Percentiles rank a stretch among this genome's conserved stretches.
These are phyloP conservation scores for Sebastes schlegelii DNA, from an alignment of 2,113 vertebrate species.

Conservation along the genomic window DNA sequence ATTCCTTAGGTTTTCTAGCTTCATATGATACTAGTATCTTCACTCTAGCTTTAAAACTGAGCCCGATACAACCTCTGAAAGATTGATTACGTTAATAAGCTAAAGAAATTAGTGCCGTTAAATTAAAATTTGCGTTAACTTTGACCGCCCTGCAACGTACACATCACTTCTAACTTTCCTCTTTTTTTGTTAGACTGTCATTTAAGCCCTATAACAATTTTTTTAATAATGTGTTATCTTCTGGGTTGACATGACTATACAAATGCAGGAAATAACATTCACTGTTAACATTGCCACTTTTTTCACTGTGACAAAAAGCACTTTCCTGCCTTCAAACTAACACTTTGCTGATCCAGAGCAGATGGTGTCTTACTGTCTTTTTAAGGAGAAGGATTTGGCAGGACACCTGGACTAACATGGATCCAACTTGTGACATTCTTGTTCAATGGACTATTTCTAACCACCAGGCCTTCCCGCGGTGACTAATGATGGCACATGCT, in stretches of 20 bases:
- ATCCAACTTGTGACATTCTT: conserved; percentile 13
- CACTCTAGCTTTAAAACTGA: too few relatives aligned
- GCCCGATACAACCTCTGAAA: too few relatives aligned
- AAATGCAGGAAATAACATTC: not conserved
- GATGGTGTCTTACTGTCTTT: conserved; percentile 20
- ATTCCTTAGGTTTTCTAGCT: too few relatives aligned
- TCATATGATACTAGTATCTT: too few relatives aligned
- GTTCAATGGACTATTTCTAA: conserved; percentile 21
- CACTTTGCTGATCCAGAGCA: conserved; percentile 21
- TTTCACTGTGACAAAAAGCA: not conserved
- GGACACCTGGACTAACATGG: conserved; percentile 4
- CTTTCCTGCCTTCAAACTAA: not conserved
- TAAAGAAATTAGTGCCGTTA: too few relatives aligned
- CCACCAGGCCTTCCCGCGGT: not conserved
- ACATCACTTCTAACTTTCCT: too few relatives aligned
- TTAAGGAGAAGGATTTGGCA: conserved; percentile 18
- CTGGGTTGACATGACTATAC: not conserved
- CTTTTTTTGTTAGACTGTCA: too few relatives aligned
- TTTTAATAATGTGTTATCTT: not conserved
- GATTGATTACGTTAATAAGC: too few relatives aligned
- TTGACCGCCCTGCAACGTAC: too few relatives aligned
- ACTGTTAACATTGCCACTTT: not conserved
- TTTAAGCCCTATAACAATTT: not conserved
- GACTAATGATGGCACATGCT: not conserved
- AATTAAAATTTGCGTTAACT: too few relatives aligned